Evolutionary conservation across 2,888 invertebrate species (phyloP), one percentile per base, ranked within the genome.

Genomic region (Xestia sexstrigata): DNA sequence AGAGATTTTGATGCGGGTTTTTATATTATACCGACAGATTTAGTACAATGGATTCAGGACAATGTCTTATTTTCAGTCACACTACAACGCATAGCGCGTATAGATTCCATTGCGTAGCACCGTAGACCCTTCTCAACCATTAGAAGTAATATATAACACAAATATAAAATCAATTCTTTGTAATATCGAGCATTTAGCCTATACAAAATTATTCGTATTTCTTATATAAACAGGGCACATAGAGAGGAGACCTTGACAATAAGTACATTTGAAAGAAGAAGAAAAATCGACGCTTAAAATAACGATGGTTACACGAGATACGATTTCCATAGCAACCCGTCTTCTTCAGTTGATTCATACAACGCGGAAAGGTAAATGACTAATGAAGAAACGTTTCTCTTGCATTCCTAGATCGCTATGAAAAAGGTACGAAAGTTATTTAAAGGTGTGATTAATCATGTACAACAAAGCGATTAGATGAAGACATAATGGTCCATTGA

Each of bases 371-470:
- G 55, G 69, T 76, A 67, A 77, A 74, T 82, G 71, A 83, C 62
- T 77, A 76, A 77, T 58, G 75, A 45, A 72, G 63, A 58, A 35
- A 60, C 47, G 71, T 77, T 85, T 74, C 82, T 82, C 71, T 85
- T 72, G 66, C 82, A 81, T 84, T 81, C 81, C 60, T 68, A 68
- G 70, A 76, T 84, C 67, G 55, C 65, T 47, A 55, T 74, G 45
- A 49, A 72, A 82, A 73, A 73, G 42, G 60, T 62, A 47, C 47
- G 62, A 66, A 66, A 62, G 45, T 60, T 71, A 81, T 84, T 81
- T 76, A 81, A 76, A 85, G 74, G 35, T 69, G 30, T 81, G 76
- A 83, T 84, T 81, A 62, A 76, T 84, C 63, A 55, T 81, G 35
- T 62, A 55, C 9, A 79, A 83, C 49, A 74, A 74, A 83, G 52